Evolutionary conservation across 2,113 vertebrate genomes (phyloP).

Genomic region (Astur gentilis): DNA sequence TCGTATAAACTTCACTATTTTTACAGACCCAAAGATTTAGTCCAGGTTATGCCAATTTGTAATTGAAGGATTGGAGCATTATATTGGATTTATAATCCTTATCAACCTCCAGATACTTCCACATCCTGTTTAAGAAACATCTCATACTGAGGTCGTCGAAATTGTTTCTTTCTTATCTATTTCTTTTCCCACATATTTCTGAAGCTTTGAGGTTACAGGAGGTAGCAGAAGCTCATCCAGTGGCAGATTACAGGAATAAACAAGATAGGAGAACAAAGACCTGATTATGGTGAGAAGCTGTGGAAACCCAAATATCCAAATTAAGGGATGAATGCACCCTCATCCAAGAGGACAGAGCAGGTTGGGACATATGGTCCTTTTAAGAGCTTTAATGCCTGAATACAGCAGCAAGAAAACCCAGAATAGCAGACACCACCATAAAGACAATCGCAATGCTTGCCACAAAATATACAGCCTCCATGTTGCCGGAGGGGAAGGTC

Average conservation of each 20-base stretch:
- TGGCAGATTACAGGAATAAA: constrained; percentile 44
- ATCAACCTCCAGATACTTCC: neutral
- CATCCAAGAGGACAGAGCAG: constrained; percentile 19
- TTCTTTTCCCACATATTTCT: neutral
- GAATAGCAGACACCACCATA: neutral
- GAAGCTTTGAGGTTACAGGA: constrained; percentile 6
- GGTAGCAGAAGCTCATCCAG: constrained; percentile 25
- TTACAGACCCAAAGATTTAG: neutral
- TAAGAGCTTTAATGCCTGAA: constrained; percentile 47
- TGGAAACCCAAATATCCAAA: constrained; percentile 54
- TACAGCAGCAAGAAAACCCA: constrained; percentile 22
- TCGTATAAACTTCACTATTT: neutral
- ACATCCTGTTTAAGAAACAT: neutral
- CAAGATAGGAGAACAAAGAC: constrained; percentile 44
- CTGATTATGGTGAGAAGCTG: constrained; percentile 45
- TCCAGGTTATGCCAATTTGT: neutral
- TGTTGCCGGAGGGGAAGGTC: constrained; percentile 40
- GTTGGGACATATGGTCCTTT: constrained; percentile 43
- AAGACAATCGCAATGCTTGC: neutral
- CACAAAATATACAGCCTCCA: constrained; percentile 53
- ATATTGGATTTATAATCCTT: neutral
- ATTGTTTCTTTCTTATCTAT: neutral
- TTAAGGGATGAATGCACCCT: constrained; percentile 31
- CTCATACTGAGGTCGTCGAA: neutral
- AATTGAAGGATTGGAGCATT: neutral